Percentiles rank a stretch among this genome's conserved stretches.
These are phyloP conservation scores for Mus musculus DNA, from an alignment of 2,113 vertebrate species.

Conservation along the genomic window GRCm39 chrX:58255001-58255500, in stretches of 20 bases:
- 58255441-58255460: not conserved
- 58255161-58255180: not conserved
- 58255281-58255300: not conserved
- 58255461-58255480: not conserved
- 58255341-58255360: not conserved
- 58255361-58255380: not conserved
- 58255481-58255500: not conserved
- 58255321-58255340: slow-evolving; percentile 12
- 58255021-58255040: not conserved
- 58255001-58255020: not conserved
- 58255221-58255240: not conserved
- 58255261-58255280: slow-evolving; percentile 9
- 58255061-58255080: slow-evolving; percentile 47
- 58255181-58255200: not conserved
- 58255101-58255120: not conserved
- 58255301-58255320: not conserved
- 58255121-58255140: not conserved
- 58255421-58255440: not conserved
- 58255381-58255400: not conserved
- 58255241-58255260: slow-evolving; percentile 14
- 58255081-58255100: not conserved
- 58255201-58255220: not conserved
- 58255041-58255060: not conserved
- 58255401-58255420: not conserved
- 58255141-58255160: not conserved